These are phyloP conservation scores for Pantala flavescens DNA, from an alignment of 1,140 invertebrate genomes.

Conservation along the genomic window DNA sequence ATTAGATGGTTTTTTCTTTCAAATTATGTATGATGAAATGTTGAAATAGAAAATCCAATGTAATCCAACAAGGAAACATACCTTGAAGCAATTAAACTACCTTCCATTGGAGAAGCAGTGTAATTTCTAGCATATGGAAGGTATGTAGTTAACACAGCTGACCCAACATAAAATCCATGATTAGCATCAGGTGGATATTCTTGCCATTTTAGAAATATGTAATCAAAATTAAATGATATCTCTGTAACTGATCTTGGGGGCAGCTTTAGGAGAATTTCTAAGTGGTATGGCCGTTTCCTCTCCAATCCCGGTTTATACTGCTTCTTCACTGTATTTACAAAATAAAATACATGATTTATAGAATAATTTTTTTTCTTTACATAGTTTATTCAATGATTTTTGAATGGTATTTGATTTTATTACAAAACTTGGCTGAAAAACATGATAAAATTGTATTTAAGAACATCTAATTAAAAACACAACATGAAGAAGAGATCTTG, in stretches of 20 bases:
- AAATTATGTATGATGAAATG: too few species aligned
- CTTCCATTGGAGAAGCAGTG: constrained; percentile 60
- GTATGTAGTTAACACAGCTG: constrained; percentile 67
- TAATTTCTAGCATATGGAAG: constrained; percentile 70
- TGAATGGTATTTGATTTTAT: not conserved
- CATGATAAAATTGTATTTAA: too few species aligned
- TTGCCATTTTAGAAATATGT: constrained; percentile 93
- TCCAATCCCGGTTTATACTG: constrained; percentile 75
- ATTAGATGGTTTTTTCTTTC: too few species aligned
- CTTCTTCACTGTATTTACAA: constrained; percentile 32
- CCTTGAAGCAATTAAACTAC: constrained; percentile 52
- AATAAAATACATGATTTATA: constrained; percentile 19
- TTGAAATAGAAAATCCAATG: too few species aligned
- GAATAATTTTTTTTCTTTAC: constrained; percentile 16
- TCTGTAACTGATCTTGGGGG: constrained; percentile 69
- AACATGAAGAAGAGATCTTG: too few species aligned
- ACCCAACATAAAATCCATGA: constrained; percentile 90
- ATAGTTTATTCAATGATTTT: not conserved
- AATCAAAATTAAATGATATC: constrained; percentile 83
- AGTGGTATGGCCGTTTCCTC: constrained; percentile 68
- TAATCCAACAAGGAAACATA: constrained; percentile 24
- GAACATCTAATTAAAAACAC: too few species aligned
- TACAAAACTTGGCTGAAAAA: too few species aligned
- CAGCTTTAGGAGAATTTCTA: constrained; percentile 76
- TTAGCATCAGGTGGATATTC: constrained; percentile 99